Conservation (phyloP, 2,113 vertebrate species). For the Rhinichthys klamathensis region DNA sequence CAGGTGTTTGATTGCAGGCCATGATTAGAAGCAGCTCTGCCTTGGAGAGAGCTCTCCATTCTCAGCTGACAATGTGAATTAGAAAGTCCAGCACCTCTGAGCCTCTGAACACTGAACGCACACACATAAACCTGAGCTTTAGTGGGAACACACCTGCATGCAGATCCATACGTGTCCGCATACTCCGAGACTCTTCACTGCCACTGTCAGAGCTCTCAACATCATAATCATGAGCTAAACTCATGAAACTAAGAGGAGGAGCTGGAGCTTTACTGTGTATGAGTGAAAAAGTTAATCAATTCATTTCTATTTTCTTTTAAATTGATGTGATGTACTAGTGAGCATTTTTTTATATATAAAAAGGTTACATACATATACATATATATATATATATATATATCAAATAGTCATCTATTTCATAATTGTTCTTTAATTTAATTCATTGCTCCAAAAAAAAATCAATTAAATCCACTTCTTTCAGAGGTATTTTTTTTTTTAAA, state of each 20-base stretch:
- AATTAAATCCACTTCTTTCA: no score
- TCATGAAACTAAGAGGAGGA: conserved; percentile 13
- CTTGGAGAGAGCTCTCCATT: conserved; percentile 65
- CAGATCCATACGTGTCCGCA: background rate
- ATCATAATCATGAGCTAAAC: conserved; percentile 15
- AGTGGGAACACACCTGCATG: background rate
- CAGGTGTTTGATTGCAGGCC: conserved; percentile 77
- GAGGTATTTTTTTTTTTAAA: no score
- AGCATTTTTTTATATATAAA: no score
- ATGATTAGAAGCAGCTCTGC: conserved; percentile 77
- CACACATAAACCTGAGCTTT: background rate
- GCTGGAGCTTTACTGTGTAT: background rate
- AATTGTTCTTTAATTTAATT: no score
- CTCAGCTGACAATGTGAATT: conserved; percentile 80
- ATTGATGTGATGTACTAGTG: no score
- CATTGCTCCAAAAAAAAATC: no score
- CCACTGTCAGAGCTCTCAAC: conserved; percentile 28
- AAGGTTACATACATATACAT: no score
- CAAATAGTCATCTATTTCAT: no score
- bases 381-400: no score
- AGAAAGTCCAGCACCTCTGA: conserved; percentile 64
- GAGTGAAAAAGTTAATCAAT: background rate
- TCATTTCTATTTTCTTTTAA: background rate
- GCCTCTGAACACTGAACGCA: background rate
- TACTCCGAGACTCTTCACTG: conserved; percentile 14